These are phyloP conservation scores for Drosophila seguyi DNA, from an alignment of 1,140 invertebrate species.

Conservation along the genomic window DNA sequence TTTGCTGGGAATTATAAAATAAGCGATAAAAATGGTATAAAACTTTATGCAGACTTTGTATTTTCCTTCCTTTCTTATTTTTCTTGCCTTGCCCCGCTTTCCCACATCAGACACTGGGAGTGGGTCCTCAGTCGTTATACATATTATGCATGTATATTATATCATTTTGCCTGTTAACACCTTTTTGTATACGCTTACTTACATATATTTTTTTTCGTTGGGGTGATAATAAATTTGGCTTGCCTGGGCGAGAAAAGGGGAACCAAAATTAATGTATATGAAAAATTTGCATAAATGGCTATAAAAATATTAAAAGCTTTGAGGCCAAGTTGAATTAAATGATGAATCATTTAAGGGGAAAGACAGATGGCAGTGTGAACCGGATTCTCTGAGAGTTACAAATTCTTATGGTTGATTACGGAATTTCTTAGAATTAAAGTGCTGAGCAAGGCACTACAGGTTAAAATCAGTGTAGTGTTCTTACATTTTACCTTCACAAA, in stretches of 20 bases:
- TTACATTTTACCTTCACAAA: too few relatives aligned
- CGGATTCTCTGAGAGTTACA: not conserved
- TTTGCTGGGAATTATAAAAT: slow-evolving; percentile 80
- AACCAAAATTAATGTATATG: slow-evolving; percentile 50
- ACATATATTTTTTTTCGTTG: slow-evolving; percentile 23
- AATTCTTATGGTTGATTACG: too few relatives aligned
- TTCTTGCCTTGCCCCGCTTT: not conserved
- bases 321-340: slow-evolving; percentile 35
- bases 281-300: slow-evolving; percentile 52
- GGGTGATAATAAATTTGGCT: slow-evolving; percentile 64
- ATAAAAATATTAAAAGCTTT: slow-evolving; percentile 39
- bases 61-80: slow-evolving; percentile 17
- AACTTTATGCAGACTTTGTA: slow-evolving; percentile 72
- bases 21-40: slow-evolving; percentile 81
- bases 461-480: too few relatives aligned
- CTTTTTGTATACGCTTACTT: slow-evolving; percentile 62
- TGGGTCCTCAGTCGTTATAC: slow-evolving; percentile 44
- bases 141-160: slow-evolving; percentile 69
- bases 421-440: too few relatives aligned
- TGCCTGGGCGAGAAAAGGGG: not conserved
- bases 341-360: slow-evolving; percentile 21
- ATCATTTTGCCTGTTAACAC: slow-evolving; percentile 74
- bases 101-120: slow-evolving; percentile 2
- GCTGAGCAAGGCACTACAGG: too few relatives aligned
- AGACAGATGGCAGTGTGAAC: not conserved